phyloP scores from a whole-genome alignment of 2,888 invertebrate genomes.

The Apamea sordens region DNA sequence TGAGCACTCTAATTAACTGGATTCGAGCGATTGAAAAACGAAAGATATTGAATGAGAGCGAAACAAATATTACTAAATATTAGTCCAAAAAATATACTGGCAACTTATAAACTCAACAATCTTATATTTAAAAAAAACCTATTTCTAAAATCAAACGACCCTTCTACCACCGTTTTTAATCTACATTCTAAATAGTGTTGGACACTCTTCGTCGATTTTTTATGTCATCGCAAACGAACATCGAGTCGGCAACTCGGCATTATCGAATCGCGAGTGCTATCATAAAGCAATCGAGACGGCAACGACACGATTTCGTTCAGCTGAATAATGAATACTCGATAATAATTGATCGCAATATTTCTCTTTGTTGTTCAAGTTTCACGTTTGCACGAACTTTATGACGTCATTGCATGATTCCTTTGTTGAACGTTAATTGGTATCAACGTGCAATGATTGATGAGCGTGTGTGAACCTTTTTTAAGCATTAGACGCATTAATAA shows the following conservation, averaged over 20 bases:
- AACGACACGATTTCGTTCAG: conserved; percentile 75
- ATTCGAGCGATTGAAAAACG: background rate
- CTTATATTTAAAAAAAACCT: background rate
- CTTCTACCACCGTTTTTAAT: conserved; percentile 19
- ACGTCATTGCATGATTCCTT: conserved; percentile 48
- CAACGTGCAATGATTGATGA: conserved; percentile 57
- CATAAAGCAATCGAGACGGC: conserved; percentile 72
- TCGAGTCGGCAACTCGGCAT: conserved; percentile 30
- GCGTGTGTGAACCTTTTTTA: conserved; percentile 35
- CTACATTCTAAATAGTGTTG: conserved; percentile 48
- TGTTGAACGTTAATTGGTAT: conserved; percentile 62
- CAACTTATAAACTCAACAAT: background rate
- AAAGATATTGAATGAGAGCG: background rate
- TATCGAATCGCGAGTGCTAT: conserved; percentile 61
- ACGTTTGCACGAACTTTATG: conserved; percentile 61
- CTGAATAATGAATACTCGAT: conserved; percentile 80
- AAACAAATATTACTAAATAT: background rate
- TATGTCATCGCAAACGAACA: conserved; percentile 32
- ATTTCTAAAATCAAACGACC: background rate
- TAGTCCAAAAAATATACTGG: background rate
- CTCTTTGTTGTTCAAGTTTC: conserved; percentile 69
- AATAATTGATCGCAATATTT: conserved; percentile 82
- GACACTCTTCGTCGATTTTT: conserved; percentile 37
- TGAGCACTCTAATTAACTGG: conserved; percentile 1
- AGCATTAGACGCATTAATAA: conserved; percentile 38